Conservation (phyloP, 2,113 vertebrate species). For the Paradoxurus hermaphroditus region DNA sequence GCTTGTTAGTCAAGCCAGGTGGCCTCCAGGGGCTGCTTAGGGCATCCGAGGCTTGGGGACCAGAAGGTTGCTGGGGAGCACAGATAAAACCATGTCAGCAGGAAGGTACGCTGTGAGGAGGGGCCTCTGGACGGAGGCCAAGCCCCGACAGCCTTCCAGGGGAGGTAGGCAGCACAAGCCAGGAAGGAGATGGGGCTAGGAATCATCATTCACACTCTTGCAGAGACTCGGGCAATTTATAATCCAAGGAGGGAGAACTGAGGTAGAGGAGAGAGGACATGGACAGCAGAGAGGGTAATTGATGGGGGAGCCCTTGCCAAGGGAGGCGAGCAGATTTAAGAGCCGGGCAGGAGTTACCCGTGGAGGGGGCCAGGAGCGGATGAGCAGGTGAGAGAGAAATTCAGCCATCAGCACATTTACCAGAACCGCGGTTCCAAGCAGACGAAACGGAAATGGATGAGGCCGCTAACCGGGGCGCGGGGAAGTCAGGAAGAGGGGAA, state of each 20-base stretch:
- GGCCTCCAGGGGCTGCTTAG: not conserved
- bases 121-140: not conserved
- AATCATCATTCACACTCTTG: not conserved
- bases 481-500: no score
- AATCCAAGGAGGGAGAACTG: not conserved
- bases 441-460: not conserved
- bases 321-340: not conserved
- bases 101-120: not conserved
- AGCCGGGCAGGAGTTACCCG: not conserved
- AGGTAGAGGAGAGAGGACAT: not conserved
- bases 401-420: not conserved
- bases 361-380: not conserved
- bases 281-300: not conserved
- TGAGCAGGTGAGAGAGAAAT: not conserved
- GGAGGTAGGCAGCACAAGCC: not conserved
- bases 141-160: not conserved
- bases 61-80: accelerated
- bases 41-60: not conserved
- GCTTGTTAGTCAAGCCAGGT: not conserved
- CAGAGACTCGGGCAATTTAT: not conserved
- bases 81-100: not conserved
- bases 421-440: accelerated
- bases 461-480: accelerated
- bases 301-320: not conserved
- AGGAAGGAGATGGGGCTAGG: not conserved